Conservation (phyloP, 37 sponge, comb jelly and placozoan species). For the Tethya wilhelma region DNA sequence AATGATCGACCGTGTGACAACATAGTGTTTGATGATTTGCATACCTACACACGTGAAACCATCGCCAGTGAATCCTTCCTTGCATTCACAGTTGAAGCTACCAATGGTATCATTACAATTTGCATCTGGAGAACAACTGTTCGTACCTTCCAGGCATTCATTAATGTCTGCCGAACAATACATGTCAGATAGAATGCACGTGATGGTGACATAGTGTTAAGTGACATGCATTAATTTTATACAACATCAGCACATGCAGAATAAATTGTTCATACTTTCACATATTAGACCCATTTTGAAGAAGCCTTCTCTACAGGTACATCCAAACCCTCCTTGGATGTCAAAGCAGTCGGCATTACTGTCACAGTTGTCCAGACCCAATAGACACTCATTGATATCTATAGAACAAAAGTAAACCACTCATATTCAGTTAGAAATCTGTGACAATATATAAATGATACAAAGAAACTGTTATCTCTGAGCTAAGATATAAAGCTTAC, state of each 20-base stretch:
- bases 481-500: too few species aligned
- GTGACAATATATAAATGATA: too few species aligned
- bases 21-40: neutral
- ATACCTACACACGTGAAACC: conserved; percentile 27
- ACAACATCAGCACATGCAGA: neutral
- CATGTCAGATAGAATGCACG: neutral
- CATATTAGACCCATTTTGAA: neutral
- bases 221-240: too few species aligned
- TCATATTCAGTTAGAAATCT: too few species aligned
- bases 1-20: too few species aligned
- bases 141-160: conserved; percentile 26
- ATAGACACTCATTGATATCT: neutral
- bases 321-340: neutral
- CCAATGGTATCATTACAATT: conserved; percentile 48
- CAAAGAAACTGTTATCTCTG: too few species aligned
- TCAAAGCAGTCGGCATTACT: neutral
- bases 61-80: conserved; percentile 23
- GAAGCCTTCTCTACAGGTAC: neutral
- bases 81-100: conserved; percentile 48
- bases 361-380: neutral
- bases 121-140: conserved; percentile 29
- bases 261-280: neutral
- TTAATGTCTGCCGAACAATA: conserved; percentile 25
- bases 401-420: too few species aligned
- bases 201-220: neutral